A percentile compares a stretch with the other conserved stretches of the same genome.
phyloP scores from a whole-genome alignment of 2,113 vertebrate genomes.

The Oryzias curvinotus region DNA sequence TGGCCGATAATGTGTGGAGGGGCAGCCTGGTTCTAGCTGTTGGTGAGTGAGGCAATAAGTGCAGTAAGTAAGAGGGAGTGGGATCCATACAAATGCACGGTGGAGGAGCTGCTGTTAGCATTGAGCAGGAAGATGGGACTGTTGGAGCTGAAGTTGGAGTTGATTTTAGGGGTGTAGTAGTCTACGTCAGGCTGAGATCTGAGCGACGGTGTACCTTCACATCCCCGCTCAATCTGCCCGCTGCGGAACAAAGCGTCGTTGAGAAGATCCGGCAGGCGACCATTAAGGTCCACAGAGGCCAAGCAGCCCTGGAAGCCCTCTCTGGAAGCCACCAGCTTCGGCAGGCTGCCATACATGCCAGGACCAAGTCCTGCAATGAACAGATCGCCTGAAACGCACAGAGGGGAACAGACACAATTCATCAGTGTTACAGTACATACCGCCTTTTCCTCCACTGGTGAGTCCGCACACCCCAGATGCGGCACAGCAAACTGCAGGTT shows the following conservation, averaged over 20 bases:
- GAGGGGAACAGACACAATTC: background rate
- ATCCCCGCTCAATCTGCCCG: constrained; percentile 97
- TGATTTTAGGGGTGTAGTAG: constrained; percentile 55
- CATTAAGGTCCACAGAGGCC: constrained; percentile 96
- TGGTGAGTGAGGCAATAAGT: constrained; percentile 44
- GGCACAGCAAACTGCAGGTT: background rate
- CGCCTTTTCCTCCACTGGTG: no score
- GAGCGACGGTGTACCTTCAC: constrained; percentile 89
- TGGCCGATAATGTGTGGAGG: constrained; percentile 61
- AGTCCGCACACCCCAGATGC: no score
- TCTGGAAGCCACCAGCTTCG: constrained; percentile 93
- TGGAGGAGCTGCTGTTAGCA: constrained; percentile 67
- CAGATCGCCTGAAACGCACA: constrained; percentile 83
- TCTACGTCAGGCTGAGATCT: constrained; percentile 53
- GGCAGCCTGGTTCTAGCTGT: constrained; percentile 37
- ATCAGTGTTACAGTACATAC: background rate
- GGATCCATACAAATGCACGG: constrained; percentile 40
- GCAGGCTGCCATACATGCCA: constrained; percentile 93
- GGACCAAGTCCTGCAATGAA: constrained; percentile 95
- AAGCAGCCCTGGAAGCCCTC: constrained; percentile 98
- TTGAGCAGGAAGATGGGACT: constrained; percentile 77
- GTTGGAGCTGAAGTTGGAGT: constrained; percentile 64
- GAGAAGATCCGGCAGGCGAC: constrained; percentile 94
- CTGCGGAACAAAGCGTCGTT: constrained; percentile 92
- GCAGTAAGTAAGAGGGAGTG: constrained; percentile 61